phyloP scores from a whole-genome alignment of 2,888 invertebrate species.

The Acrocera orbiculus region DNA sequence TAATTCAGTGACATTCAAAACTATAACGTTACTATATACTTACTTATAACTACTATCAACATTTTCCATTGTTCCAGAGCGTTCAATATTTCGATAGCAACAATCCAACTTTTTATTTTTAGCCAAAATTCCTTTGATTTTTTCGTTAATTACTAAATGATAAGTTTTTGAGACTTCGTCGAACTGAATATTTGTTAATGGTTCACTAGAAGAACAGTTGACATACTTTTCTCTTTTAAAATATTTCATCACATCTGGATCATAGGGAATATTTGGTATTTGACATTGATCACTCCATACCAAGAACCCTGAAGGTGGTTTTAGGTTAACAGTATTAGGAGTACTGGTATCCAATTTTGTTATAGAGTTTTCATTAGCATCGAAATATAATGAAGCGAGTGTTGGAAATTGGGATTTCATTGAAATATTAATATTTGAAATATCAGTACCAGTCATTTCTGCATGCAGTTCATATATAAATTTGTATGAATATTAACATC shows the following conservation, averaged over 20 bases:
- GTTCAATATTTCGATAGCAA: slow-evolving; percentile 24
- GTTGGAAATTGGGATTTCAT: background rate
- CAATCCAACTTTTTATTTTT: slow-evolving; percentile 18
- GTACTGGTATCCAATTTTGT: background rate
- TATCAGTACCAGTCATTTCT: background rate
- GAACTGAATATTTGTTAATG: slow-evolving; percentile 22
- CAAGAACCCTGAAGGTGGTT: slow-evolving; percentile 24
- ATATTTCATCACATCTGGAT: slow-evolving; percentile 35
- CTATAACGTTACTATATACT: slow-evolving; percentile 5
- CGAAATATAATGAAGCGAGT: background rate
- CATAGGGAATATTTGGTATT: slow-evolving; percentile 42
- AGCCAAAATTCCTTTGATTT: slow-evolving; percentile 16
- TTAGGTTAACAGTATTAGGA: background rate
- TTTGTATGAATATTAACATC: no score
- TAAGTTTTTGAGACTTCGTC: slow-evolving; percentile 18
- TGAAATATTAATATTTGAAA: background rate
- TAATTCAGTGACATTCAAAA: no score
- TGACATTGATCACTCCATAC: slow-evolving; percentile 42
- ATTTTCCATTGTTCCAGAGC: slow-evolving; percentile 17
- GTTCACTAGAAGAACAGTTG: slow-evolving; percentile 30
- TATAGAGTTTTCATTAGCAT: no score
- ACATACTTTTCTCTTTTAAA: slow-evolving; percentile 37
- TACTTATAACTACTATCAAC: slow-evolving; percentile 22
- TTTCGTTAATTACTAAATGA: slow-evolving; percentile 19
- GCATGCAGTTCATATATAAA: no score